A percentile compares a stretch with the other conserved stretches of the same genome.
Evolutionary conservation across 2,797 vertebrate genomes (phyloP).

Genomic region (Valencia hispanica): DNA sequence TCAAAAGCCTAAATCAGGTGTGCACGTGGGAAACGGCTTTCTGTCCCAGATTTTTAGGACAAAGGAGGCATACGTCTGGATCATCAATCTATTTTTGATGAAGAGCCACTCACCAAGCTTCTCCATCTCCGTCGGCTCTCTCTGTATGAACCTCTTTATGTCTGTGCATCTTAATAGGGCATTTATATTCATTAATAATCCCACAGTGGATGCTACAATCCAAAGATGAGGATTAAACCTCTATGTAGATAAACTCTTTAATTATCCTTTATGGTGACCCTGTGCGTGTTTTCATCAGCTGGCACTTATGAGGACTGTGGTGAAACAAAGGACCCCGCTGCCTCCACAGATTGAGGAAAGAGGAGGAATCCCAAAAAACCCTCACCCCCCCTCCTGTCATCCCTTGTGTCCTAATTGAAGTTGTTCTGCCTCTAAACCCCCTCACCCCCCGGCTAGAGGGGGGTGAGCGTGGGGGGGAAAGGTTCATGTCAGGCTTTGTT

Average conservation of each 20-base stretch:
- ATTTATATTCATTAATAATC: constrained; percentile 54
- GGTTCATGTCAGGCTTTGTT: constrained; percentile 63
- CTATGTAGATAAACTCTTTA: constrained; percentile 41
- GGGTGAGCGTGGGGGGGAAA: constrained; percentile 27
- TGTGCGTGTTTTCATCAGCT: constrained; percentile 58
- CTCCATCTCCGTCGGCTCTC: constrained; percentile 1
- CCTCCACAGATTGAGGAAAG: constrained; percentile 26
- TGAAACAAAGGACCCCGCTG: constrained; percentile 69
- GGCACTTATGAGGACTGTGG: constrained; percentile 57
- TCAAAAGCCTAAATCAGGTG: constrained; percentile 23
- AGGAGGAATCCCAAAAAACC: too few relatives aligned
- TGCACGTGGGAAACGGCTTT: neutral
- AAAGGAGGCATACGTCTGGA: constrained; percentile 54
- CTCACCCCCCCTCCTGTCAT: constrained; percentile 73
- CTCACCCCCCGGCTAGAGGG: constrained; percentile 52
- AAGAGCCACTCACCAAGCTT: constrained; percentile 41
- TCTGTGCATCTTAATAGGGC: constrained; percentile 12
- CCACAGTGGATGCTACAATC: constrained; percentile 46
- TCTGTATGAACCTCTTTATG: constrained; percentile 10
- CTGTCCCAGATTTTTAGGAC: constrained; percentile 66
- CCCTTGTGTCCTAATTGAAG: constrained; percentile 84
- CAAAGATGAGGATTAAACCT: constrained; percentile 26
- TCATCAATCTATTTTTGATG: constrained; percentile 73
- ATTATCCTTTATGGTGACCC: constrained; percentile 34
- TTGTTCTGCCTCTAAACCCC: constrained; percentile 73